A percentile compares a stretch with the other conserved stretches of the same genome.
Evolutionary conservation across 2,113 vertebrate genomes (phyloP).

Genomic region (Prietella phreatophila): DNA sequence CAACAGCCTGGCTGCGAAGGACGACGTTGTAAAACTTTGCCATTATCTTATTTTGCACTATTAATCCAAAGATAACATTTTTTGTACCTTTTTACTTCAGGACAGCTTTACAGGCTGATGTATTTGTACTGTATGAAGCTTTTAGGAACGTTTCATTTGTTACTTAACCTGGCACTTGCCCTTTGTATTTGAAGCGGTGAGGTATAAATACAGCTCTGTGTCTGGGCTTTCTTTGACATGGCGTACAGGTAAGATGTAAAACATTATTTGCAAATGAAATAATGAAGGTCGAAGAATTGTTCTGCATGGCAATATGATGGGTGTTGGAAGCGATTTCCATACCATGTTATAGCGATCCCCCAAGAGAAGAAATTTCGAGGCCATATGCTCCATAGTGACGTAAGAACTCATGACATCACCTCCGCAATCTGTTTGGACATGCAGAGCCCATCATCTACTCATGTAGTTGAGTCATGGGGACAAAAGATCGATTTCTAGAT

Average conservation of each 20-base stretch:
- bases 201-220: constrained; percentile 3
- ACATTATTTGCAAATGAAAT: constrained; percentile 6
- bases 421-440: constrained; percentile 35
- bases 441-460: constrained; percentile 4
- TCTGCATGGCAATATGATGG: neutral
- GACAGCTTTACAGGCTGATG: constrained; percentile 19
- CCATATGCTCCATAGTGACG: constrained; percentile 33
- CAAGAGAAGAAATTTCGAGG: neutral
- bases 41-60: constrained; percentile 23
- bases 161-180: neutral
- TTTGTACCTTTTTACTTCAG: neutral
- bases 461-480: constrained; percentile 29
- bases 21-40: constrained; percentile 16
- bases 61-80: neutral
- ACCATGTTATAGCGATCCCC: constrained; percentile 1
- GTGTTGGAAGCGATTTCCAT: neutral
- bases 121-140: constrained; percentile 12
- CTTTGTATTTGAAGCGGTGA: neutral
- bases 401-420: constrained; percentile 38
- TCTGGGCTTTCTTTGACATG: neutral
- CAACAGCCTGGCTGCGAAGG: constrained; percentile 27
- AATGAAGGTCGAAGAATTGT: constrained; percentile 1
- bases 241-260: neutral
- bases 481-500: constrained; percentile 33
- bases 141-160: neutral